Base-by-base conservation (phyloP, 2,797 vertebrate genomes). In the Rhinichthys osculus region DNA sequence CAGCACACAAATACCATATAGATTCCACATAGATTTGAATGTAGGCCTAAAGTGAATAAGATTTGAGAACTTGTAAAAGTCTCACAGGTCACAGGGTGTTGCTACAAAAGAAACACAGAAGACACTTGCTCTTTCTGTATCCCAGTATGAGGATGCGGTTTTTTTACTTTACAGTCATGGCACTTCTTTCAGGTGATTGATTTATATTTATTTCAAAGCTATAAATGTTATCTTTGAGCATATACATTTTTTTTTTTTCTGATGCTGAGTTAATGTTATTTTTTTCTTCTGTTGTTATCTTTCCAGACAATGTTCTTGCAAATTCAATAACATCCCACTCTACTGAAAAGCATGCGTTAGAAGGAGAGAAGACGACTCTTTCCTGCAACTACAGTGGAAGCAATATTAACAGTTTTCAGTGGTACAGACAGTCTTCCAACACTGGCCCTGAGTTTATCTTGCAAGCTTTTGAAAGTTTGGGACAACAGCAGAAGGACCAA, bases 241-340 rank as follows among this genome's bases (percentile, higher is more conserved):
- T 40, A 40, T 77, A 38, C 33, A 52, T 21, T 77, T 1, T 3
- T 9, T n/a, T n/a, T n/a, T 27, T 4, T 8, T 27, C 27, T 27
- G 6, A 57, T 7, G 19, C 19, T 57, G 33, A 30, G 38, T 77
- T 77, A 57, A 38, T 38, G 50, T 57, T 38, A 54, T 14, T 5
- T 77, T 42, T 10, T 77, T 30, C 14, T 30, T 57, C 19, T 72
- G n/a, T 40, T 59, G 27, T 59, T 73, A 17, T 70, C 16, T 67
- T 81, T 66, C 7, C 62, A 87, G 77, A 72, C 44, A 50, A 8
- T 50, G 27, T 27, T 72, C 35, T 30, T 79, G 40, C 78, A 21
- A 13, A 79, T 79, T 7, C 17, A 21, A 66, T 79, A 44, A 64
- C 23, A 44, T 17, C 77, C 1, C 7, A 7, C 2, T 64, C 9